phyloP scores from a whole-genome alignment of 2,888 invertebrate species.

The Arrhopalites spinosus region DNA sequence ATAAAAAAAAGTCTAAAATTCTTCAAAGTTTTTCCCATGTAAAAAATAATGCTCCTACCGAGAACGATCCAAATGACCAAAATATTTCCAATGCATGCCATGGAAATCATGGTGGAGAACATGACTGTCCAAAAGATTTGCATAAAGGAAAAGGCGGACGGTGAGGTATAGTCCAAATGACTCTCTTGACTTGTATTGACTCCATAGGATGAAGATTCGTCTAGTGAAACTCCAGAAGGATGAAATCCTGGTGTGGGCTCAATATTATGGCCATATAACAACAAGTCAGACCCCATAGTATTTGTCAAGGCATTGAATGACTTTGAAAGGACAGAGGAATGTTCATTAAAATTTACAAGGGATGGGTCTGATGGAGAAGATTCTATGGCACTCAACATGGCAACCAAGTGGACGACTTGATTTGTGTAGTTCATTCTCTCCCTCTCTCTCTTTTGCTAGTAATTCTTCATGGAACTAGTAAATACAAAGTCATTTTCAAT shows the following conservation, averaged over 20 bases:
- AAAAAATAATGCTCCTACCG: constrained; percentile 64
- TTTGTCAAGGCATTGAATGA: too few relatives aligned
- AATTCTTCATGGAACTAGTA: neutral
- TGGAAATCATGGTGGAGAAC: constrained; percentile 50
- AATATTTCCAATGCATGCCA: constrained; percentile 69
- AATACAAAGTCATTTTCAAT: too few relatives aligned
- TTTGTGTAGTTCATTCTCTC: constrained; percentile 23
- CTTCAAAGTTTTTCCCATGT: too few relatives aligned
- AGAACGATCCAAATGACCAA: constrained; percentile 93
- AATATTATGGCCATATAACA: neutral
- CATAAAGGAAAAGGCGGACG: neutral
- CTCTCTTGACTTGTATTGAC: neutral
- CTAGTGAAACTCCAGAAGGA: neutral
- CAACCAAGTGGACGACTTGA: constrained; percentile 25
- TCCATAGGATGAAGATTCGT: too few relatives aligned
- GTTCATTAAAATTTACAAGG: too few relatives aligned
- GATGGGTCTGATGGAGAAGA: constrained; percentile 22
- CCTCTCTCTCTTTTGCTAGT: neutral
- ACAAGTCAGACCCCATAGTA: neutral
- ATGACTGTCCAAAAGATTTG: constrained; percentile 50
- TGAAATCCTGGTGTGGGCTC: constrained; percentile 15
- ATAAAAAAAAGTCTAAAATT: too few relatives aligned
- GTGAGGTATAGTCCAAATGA: neutral
- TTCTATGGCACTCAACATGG: constrained; percentile 24
- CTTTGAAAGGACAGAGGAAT: neutral